Conservation (phyloP, 2,113 vertebrate species). For the Haliaeetus leucogaster region DNA sequence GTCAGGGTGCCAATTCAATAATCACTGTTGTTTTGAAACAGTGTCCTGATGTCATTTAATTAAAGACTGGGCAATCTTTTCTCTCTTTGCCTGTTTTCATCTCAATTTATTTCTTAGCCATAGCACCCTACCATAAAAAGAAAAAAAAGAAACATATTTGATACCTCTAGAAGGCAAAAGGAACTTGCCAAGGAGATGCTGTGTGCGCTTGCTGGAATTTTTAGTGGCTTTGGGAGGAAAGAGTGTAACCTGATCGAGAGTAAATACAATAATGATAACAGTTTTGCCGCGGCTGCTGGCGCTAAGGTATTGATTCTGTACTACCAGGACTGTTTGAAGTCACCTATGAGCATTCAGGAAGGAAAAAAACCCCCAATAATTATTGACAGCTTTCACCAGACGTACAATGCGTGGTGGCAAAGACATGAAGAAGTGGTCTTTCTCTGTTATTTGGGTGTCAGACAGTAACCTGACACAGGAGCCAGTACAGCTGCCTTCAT, state of each 20-base stretch:
- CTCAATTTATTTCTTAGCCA: conserved; percentile 2
- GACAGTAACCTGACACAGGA: conserved; percentile 68
- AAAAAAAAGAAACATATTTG: conserved; percentile 19
- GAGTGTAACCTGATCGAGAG: conserved; percentile 56
- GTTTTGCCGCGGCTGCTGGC: conserved; percentile 48
- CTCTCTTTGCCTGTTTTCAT: not conserved
- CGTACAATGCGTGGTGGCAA: conserved; percentile 34
- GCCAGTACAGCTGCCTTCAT: conserved; percentile 52
- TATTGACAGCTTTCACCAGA: conserved; percentile 61
- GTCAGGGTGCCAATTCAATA: not conserved
- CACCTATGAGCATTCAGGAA: conserved; percentile 41
- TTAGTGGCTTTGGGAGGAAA: conserved; percentile 50
- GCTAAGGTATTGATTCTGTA: conserved; percentile 71
- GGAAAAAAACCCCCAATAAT: not conserved
- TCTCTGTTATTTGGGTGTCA: conserved; percentile 53
- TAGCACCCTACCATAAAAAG: not conserved
- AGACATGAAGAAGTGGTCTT: conserved; percentile 62
- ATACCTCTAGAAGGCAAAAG: not conserved
- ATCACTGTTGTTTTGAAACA: not conserved
- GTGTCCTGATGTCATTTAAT: not conserved
- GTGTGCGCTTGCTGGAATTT: not conserved
- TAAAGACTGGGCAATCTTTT: not conserved
- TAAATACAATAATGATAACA: conserved; percentile 66
- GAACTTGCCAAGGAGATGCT: conserved; percentile 1
- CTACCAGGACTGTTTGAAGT: conserved; percentile 70